These are phyloP conservation scores for Noctilio leporinus DNA, from an alignment of 2,113 vertebrate genomes.

Conservation along the genomic window DNA sequence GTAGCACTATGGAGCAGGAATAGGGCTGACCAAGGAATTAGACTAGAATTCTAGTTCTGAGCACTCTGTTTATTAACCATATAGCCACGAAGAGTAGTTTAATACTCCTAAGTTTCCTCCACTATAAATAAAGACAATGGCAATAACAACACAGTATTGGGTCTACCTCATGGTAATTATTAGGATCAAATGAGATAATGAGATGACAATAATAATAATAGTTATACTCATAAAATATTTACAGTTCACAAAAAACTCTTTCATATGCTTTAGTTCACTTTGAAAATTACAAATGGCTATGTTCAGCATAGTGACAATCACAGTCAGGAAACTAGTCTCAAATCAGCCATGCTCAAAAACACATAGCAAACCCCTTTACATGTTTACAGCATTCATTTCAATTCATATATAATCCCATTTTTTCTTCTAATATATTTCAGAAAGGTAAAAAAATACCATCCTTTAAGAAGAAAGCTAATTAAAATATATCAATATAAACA, in stretches of 20 bases:
- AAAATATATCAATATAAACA: not conserved
- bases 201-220: not conserved
- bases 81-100: not conserved
- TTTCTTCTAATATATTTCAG: not conserved
- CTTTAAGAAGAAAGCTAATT: not conserved
- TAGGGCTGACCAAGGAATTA: not conserved
- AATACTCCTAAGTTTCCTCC: not conserved
- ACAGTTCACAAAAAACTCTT: not conserved
- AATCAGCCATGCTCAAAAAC: not conserved
- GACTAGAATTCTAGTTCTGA: not conserved
- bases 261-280: not conserved
- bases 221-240: not conserved
- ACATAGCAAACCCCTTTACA: not conserved
- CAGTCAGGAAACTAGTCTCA: not conserved
- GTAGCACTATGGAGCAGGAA: not conserved
- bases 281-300: constrained; percentile 7
- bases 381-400: not conserved
- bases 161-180: not conserved
- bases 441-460: not conserved
- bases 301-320: not conserved
- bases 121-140: not conserved
- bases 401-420: not conserved
- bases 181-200: not conserved
- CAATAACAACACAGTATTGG: not conserved
- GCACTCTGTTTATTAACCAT: not conserved